Conservation (phyloP, 2,797 vertebrate species). For the Coregonus ussuriensis region DNA sequence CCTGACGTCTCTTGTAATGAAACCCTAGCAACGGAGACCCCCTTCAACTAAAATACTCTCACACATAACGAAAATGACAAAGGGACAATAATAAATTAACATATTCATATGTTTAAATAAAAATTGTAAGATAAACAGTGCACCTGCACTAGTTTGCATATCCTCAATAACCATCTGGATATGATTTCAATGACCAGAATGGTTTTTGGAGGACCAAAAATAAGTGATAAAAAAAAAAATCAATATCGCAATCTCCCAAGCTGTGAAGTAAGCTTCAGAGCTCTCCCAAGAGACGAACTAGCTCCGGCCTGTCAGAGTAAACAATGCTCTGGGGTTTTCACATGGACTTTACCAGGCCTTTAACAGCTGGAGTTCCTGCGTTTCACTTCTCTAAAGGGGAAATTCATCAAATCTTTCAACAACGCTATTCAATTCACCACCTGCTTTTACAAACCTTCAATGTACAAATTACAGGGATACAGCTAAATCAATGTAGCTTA, state of each 20-base stretch:
- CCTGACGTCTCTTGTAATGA: not conserved
- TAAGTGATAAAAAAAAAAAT: constrained; percentile 20
- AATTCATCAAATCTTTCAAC: constrained; percentile 45
- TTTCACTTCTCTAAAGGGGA: constrained; percentile 65
- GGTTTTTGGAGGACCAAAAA: constrained; percentile 16
- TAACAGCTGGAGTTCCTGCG: constrained; percentile 33
- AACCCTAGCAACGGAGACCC: constrained; percentile 33
- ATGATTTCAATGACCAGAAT: constrained; percentile 36
- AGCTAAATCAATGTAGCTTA: not conserved
- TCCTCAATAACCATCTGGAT: constrained; percentile 55
- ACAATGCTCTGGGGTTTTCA: constrained; percentile 40
- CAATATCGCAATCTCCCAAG: constrained; percentile 24
- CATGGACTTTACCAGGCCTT: constrained; percentile 53
- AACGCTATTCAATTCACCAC: constrained; percentile 32
- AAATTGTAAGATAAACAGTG: constrained; percentile 69
- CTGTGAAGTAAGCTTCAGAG: constrained; percentile 42
- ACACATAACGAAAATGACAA: constrained; percentile 52
- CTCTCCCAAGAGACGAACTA: constrained; percentile 40
- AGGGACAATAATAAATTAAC: constrained; percentile 62
- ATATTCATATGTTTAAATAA: constrained; percentile 28
- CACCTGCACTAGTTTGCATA: constrained; percentile 74
- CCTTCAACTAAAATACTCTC: constrained; percentile 36
- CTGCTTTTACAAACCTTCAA: constrained; percentile 23
- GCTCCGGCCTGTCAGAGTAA: constrained; percentile 23
- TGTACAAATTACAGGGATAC: not conserved